Conservation (phyloP, 2,888 invertebrate genomes). For the Augiades crinisus region DNA sequence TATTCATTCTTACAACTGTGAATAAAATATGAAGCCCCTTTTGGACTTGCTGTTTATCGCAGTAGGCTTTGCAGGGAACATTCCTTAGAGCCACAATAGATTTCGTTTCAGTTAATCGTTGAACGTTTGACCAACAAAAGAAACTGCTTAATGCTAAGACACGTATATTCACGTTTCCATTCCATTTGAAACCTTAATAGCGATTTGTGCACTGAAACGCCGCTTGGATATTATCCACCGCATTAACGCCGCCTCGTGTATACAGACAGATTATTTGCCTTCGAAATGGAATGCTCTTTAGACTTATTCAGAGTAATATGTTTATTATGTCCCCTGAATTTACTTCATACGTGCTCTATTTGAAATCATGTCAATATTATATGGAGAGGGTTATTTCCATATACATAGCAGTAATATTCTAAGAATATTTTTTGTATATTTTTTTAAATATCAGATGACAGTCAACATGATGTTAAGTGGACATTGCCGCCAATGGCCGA, state of each 20-base stretch:
- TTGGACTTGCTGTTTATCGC: slow-evolving; percentile 41
- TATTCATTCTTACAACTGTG: slow-evolving; percentile 22
- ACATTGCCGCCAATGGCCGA: too few relatives aligned
- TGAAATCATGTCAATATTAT: too few relatives aligned
- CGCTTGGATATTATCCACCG: slow-evolving; percentile 43
- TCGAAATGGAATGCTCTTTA: slow-evolving; percentile 15
- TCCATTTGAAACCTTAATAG: slow-evolving; percentile 50
- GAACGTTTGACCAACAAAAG: slow-evolving; percentile 68
- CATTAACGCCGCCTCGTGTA: slow-evolving; percentile 38
- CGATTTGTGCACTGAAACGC: slow-evolving; percentile 39
- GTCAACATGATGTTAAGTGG: too few relatives aligned
- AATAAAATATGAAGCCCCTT: slow-evolving; percentile 32
- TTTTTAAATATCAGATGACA: too few relatives aligned
- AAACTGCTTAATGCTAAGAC: slow-evolving; percentile 72
- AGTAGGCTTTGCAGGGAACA: slow-evolving; percentile 41
- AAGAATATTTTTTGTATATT: too few relatives aligned
- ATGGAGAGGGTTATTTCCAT: too few relatives aligned
- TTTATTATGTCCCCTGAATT: background rate
- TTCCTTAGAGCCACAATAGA: slow-evolving; percentile 50
- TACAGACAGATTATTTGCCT: slow-evolving; percentile 22
- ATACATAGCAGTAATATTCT: too few relatives aligned
- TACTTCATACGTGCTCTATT: background rate
- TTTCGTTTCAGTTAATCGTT: slow-evolving; percentile 57
- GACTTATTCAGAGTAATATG: slow-evolving; percentile 1
- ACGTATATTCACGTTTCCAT: slow-evolving; percentile 61